These are phyloP conservation scores for Takifugu bimaculatus DNA, from an alignment of 2,113 vertebrate genomes.

Conservation along the genomic window DNA sequence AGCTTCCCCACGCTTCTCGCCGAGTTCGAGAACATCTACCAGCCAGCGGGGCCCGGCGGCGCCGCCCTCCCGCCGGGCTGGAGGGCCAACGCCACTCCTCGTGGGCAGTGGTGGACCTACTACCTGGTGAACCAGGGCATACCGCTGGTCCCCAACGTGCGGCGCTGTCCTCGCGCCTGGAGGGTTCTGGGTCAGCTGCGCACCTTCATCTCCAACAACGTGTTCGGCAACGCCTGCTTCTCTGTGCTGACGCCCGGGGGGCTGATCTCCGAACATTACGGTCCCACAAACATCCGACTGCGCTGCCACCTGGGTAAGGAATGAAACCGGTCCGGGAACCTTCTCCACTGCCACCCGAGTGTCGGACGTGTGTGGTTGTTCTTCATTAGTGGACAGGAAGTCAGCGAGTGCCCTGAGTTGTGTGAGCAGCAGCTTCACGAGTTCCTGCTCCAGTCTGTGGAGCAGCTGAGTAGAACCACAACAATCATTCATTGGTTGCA, in stretches of 20 bases:
- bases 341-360: too few relatives aligned
- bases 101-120: conserved; percentile 95
- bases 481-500: too few relatives aligned
- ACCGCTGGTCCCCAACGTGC: conserved; percentile 88
- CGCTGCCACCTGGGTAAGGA: conserved; percentile 90
- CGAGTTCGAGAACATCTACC: conserved; percentile 91
- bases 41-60: conserved; percentile 81
- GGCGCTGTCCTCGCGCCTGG: conserved; percentile 92
- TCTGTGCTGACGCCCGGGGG: conserved; percentile 90
- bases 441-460: too few relatives aligned
- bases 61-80: conserved; percentile 89
- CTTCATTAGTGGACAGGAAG: too few relatives aligned
- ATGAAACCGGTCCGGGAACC: not conserved
- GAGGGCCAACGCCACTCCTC: conserved; percentile 89
- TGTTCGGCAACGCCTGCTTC: conserved; percentile 97
- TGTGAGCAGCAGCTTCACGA: too few relatives aligned
- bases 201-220: conserved; percentile 96
- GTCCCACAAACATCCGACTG: conserved; percentile 94
- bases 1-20: conserved; percentile 90
- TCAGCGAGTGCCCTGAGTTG: too few relatives aligned
- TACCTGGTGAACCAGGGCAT: conserved; percentile 95
- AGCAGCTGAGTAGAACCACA: too few relatives aligned
- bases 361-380: too few relatives aligned
- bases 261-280: conserved; percentile 90
- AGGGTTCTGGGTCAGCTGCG: conserved; percentile 92